These are phyloP conservation scores for Pseudochirops cupreus DNA, from an alignment of 2,797 vertebrate genomes.

Conservation along the genomic window DNA sequence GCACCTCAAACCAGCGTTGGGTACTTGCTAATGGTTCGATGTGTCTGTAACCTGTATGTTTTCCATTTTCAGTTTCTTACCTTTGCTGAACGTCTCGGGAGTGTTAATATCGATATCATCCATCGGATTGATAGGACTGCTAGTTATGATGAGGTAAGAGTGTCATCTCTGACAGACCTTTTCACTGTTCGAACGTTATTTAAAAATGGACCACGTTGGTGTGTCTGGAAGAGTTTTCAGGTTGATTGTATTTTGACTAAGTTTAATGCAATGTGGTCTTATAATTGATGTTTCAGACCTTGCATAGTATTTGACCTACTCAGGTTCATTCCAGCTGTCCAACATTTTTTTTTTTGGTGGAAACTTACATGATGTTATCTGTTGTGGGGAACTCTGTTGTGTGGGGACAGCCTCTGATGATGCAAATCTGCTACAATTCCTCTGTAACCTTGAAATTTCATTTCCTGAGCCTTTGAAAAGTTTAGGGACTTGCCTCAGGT, in stretches of 20 bases:
- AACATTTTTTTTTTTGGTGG: background rate
- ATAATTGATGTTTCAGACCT: background rate
- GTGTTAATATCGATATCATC: constrained; percentile 97
- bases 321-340: background rate
- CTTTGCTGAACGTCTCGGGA: constrained; percentile 96
- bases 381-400: background rate
- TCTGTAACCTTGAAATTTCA: background rate
- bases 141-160: constrained; percentile 92
- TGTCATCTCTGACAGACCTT: background rate
- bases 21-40: background rate
- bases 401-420: background rate
- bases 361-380: background rate
- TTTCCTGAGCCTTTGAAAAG: background rate
- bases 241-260: background rate
- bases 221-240: constrained; percentile 36
- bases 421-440: background rate
- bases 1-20: background rate
- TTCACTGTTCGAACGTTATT: background rate
- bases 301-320: background rate
- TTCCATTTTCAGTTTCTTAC: constrained; percentile 92
- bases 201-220: background rate
- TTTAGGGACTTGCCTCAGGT: background rate
- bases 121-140: constrained; percentile 97
- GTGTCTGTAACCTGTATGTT: background rate
- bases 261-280: background rate